Conservation (phyloP, 2,797 vertebrate species). For the Acipenser transmontanus region DNA sequence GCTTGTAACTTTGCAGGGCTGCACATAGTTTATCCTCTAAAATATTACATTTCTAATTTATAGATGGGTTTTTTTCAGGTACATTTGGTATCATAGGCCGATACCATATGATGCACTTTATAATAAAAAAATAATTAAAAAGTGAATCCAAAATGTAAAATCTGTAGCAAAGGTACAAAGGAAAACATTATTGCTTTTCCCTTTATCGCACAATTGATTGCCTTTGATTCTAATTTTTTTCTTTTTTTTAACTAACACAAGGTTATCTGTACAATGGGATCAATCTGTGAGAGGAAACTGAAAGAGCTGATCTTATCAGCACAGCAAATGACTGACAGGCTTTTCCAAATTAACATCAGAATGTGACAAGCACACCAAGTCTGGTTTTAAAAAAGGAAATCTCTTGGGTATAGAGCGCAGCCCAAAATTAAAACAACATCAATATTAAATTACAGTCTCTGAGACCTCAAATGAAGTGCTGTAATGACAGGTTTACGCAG, state of each 20-base stretch:
- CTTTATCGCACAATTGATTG: constrained; percentile 28
- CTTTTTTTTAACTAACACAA: constrained; percentile 6
- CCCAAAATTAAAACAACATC: background rate
- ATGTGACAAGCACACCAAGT: background rate
- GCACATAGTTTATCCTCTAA: too few species aligned
- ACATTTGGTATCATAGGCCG: too few species aligned
- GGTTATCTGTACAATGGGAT: constrained; percentile 21
- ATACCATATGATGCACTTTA: too few species aligned
- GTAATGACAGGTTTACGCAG: background rate
- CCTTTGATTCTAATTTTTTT: constrained; percentile 35
- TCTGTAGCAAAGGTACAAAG: too few species aligned
- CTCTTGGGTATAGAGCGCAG: background rate
- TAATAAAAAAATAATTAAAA: too few species aligned
- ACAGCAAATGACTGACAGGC: background rate
- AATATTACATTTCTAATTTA: too few species aligned
- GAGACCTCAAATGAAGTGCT: background rate
- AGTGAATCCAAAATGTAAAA: too few species aligned
- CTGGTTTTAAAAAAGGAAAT: background rate
- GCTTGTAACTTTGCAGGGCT: too few species aligned
- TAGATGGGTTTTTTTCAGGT: too few species aligned
- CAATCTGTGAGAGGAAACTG: constrained; percentile 8
- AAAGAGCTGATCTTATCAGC: background rate
- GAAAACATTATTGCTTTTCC: background rate
- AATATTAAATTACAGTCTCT: background rate
- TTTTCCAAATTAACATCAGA: background rate